A percentile compares a stretch with the other conserved stretches of the same genome.
Conservation (phyloP, 2,888 invertebrate genomes). For the Atrina japonica region DNA sequence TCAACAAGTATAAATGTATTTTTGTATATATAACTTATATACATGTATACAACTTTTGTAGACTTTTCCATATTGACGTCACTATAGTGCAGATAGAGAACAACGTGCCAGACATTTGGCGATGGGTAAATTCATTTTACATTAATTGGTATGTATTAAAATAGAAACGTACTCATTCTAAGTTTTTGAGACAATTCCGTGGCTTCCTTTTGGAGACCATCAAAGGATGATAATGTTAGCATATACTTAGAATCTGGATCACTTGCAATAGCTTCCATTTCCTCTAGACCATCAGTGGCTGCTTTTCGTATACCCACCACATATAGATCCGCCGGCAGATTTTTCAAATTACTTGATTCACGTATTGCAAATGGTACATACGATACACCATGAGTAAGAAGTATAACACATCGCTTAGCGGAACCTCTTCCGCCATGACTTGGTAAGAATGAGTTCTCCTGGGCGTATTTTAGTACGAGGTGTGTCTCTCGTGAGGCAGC, state of each 20-base stretch:
- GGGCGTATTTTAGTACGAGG: constrained; percentile 52
- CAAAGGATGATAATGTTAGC: not conserved
- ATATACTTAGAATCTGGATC: constrained; percentile 9
- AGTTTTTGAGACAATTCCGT: not conserved
- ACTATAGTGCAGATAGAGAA: too few species aligned
- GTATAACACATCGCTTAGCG: constrained; percentile 56
- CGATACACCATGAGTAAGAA: constrained; percentile 62
- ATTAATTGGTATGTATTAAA: too few species aligned
- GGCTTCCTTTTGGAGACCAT: not conserved
- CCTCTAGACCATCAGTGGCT: constrained; percentile 6
- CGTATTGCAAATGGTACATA: constrained; percentile 13
- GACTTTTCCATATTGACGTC: too few species aligned
- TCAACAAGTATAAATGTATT: too few species aligned
- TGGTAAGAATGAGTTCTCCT: constrained; percentile 48
- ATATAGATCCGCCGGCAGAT: not conserved
- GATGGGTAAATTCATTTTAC: too few species aligned
- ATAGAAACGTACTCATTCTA: too few species aligned
- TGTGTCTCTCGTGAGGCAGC: constrained; percentile 38
- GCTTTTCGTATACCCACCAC: constrained; percentile 2
- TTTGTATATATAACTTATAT: too few species aligned
- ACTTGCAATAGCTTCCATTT: constrained; percentile 1
- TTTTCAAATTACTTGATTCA: constrained; percentile 1
- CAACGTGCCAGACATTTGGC: too few species aligned
- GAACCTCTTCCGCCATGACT: constrained; percentile 53
- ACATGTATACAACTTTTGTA: too few species aligned